Conservation (phyloP, 2,888 invertebrate species). For the Apodemia hepburni region DNA sequence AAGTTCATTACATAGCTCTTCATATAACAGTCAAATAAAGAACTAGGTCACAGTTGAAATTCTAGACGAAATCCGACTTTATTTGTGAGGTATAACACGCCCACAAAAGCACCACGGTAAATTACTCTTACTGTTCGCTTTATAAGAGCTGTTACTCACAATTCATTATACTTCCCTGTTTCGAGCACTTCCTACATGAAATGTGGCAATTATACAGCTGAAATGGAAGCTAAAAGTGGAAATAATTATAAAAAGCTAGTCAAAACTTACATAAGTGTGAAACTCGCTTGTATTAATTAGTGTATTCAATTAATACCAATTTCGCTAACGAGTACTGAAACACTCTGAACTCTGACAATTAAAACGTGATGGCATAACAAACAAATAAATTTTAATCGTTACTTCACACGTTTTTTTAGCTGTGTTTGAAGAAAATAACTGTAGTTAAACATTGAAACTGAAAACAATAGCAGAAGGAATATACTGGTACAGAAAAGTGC, state of each 20-base stretch:
- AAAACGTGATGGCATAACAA: not conserved
- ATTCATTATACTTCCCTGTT: not conserved
- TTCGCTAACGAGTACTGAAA: not conserved
- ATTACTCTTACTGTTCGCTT: constrained; percentile 2
- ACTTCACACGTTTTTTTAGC: no score
- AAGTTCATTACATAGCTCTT: not conserved
- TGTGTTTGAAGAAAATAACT: no score
- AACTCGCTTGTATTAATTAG: not conserved
- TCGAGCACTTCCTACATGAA: not conserved
- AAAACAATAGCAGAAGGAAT: no score
- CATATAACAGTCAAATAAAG: not conserved
- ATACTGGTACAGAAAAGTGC: no score
- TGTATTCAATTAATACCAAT: not conserved
- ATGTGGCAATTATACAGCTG: not conserved
- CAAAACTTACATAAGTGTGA: not conserved
- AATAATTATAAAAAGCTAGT: not conserved
- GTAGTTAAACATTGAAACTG: no score
- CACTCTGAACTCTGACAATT: not conserved
- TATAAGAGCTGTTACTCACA: not conserved
- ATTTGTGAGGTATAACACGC: not conserved
- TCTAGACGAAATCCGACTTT: not conserved
- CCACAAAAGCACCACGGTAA: not conserved
- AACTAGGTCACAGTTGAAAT: not conserved
- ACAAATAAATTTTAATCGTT: no score
- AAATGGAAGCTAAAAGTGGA: not conserved